Conservation (phyloP, 2,797 vertebrate species). For the Schizopygopsis malacanthus region DNA sequence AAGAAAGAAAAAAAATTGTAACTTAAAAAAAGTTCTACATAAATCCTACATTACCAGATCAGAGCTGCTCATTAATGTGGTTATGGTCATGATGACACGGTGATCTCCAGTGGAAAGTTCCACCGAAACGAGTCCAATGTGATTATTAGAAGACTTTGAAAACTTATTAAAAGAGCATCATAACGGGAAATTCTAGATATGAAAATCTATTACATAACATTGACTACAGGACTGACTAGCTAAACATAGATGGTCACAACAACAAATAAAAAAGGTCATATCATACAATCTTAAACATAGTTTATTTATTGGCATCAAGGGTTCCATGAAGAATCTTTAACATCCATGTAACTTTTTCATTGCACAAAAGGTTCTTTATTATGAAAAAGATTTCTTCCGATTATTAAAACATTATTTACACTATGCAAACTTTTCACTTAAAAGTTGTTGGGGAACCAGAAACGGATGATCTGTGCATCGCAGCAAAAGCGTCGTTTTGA, state of each 20-base stretch:
- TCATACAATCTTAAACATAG: neutral
- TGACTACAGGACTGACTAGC: slow-evolving; percentile 1
- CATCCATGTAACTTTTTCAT: neutral
- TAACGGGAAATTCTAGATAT: slow-evolving; percentile 8
- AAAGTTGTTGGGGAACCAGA: neutral
- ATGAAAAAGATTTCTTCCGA: neutral
- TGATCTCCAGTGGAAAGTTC: slow-evolving; percentile 2
- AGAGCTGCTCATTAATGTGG: slow-evolving; percentile 15
- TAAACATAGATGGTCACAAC: slow-evolving; percentile 1
- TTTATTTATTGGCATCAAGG: neutral
- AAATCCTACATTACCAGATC: neutral
- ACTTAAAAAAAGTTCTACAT: neutral
- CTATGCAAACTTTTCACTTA: neutral
- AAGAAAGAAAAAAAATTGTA: neutral
- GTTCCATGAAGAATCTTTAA: neutral
- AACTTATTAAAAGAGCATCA: slow-evolving; percentile 35
- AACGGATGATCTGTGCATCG: neutral
- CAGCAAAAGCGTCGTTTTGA: neutral
- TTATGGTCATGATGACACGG: neutral
- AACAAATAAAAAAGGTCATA: slow-evolving; percentile 34
- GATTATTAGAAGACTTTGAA: slow-evolving; percentile 10
- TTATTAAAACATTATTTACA: neutral
- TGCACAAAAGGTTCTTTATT: neutral
- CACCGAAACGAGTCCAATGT: slow-evolving; percentile 17
- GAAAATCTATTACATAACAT: slow-evolving; percentile 21